phyloP scores from a whole-genome alignment of 2,888 invertebrate species.

The Isotomurus palustris region DNA sequence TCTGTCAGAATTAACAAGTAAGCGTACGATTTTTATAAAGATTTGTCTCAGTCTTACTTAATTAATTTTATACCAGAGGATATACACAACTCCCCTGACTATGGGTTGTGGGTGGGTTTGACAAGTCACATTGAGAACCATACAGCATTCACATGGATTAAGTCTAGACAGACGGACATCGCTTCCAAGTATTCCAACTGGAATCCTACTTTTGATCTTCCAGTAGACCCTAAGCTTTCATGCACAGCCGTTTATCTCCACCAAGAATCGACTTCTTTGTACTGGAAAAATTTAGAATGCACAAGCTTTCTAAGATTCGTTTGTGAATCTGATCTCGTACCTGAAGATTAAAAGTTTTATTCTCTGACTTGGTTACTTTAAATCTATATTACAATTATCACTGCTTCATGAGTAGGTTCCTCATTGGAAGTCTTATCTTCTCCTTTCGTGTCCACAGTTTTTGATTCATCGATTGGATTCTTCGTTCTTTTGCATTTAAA shows the following conservation, averaged over 20 bases:
- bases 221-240: background rate
- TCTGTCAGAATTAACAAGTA: background rate
- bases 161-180: background rate
- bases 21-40: background rate
- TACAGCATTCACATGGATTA: slow-evolving; percentile 1
- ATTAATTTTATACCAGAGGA: background rate
- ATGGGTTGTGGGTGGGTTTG: slow-evolving; percentile 3
- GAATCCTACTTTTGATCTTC: background rate
- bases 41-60: background rate
- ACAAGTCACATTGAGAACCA: slow-evolving; percentile 5
- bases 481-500: too few relatives aligned
- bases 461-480: too few relatives aligned
- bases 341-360: too few relatives aligned
- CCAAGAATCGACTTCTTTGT: background rate
- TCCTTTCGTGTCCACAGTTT: too few relatives aligned
- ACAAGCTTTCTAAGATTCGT: background rate
- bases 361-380: too few relatives aligned
- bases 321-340: too few relatives aligned
- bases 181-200: background rate
- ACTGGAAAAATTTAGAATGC: background rate
- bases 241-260: background rate
- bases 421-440: too few relatives aligned
- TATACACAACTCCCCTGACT: background rate
- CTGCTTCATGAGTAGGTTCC: too few relatives aligned
- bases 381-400: too few relatives aligned